Evolutionary conservation across 2,797 vertebrate species (phyloP), one percentile per base, ranked within the genome.

Genomic region (Nothura maculosa): DNA sequence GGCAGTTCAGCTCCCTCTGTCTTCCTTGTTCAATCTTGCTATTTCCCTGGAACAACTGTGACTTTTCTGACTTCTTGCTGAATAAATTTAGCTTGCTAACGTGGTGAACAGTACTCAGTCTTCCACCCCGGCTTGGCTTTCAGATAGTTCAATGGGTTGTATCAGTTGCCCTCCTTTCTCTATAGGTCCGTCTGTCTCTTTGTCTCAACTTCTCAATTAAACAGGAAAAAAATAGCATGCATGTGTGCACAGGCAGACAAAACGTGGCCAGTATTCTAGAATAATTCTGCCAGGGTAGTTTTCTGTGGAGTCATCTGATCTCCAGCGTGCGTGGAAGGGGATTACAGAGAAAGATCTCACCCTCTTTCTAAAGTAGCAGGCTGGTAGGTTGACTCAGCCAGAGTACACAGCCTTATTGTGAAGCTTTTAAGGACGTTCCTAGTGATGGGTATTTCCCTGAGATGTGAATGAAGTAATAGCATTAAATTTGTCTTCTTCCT

Each of bases 91-190:
- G 62, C 50, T 75, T 85, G 34, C 34, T 73, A 34, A 36, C 22
- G 4, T 4, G 11, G 43, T 55, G 43, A 60, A 63, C 27, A 52
- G 55, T 79, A 82, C 63, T 93, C 0, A 3, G 21, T 86, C 62
- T 85, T 74, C 20, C 47, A 60, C 63, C 62, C 62, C 77, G 66
- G 77, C 19, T 66, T 52, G 32, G 45, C 90, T 95, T 95, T 75
- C 62, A 64, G 8, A n/a, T 58, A 48, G 6, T 90, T 93, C 91
- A 42, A 24, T 34, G 58, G 58, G 42, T 90, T 88, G 62, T 45
- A 30, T 55, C 52, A 55, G 52, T 55, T 55, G 28, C 52, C 52
- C 52, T 55, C 28, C 18, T 19, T 18, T 12, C 28, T 55, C 10
- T 55, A 55, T 19, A n/a, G 52, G 28, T 55, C 52, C 28, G 30